Base-by-base conservation (phyloP, 2,113 vertebrate genomes). In the Bagarius yarrelli region DNA sequence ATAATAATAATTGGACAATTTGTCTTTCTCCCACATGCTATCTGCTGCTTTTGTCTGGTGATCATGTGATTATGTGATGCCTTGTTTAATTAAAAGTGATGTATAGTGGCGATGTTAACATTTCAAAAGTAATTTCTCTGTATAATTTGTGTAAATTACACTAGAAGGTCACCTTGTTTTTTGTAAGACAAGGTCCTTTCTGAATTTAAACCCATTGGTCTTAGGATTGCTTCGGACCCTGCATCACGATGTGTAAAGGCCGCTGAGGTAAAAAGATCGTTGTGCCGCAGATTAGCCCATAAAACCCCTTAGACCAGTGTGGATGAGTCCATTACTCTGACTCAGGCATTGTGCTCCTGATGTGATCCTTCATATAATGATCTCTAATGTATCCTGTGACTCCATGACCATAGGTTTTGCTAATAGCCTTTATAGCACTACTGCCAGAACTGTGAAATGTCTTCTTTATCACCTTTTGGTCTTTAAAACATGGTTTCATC, bases 401-500 rank as follows among this genome's bases (percentile, higher is more conserved):
- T 82, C 77, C 81, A 81, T 30, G 36, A 25, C 16, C 27, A 23
- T 56, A 16, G 47, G 56, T 78, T 85, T 84, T 85, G 87, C 86
- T 86, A 83, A 90, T 87, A 82, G 75, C 85, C 90, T 91, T 91
- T 86, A 87, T 86, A 85, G 84, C 83, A 66, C 60, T 79, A 67
- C 66, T 85, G 87, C 85, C 88, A 84, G 73, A 87, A 79, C 86
- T 70, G 19, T 55, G 75, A 84, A 87, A 67, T 89, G 85, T 91
- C 87, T 89, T 86, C 81, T 88, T 87, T 87, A 86, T 88, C 84
- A 81, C 82, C 63, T 59, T 86, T 90, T 87, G 84, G 84, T 88
- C 86, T 86, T 83, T 87, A 86, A 86, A 86, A 86, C 85, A 87
- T 85, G 78, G 34, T 69, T 47, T 63, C 30, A 16, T 40, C 47